Percentiles rank a stretch among this genome's conserved stretches.
Evolutionary conservation across 2,113 vertebrate genomes (phyloP).

Genomic region (Phycodurus eques): DNA sequence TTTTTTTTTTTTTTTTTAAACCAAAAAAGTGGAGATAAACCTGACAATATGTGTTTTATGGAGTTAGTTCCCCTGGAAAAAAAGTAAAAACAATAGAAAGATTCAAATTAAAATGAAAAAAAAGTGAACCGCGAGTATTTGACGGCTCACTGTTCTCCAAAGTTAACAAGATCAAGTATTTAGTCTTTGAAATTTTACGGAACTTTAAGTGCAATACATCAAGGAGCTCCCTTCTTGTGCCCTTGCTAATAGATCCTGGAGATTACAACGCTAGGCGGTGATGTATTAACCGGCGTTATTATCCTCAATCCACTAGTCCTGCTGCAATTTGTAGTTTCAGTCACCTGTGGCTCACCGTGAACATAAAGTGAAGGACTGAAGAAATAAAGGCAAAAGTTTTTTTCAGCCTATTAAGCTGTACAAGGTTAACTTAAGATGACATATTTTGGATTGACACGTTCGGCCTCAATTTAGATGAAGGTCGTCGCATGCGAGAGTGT

Average conservation of each 20-base stretch:
- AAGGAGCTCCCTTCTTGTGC: background rate
- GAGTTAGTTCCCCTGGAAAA: too few relatives aligned
- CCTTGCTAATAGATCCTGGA: background rate
- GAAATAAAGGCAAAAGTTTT: background rate
- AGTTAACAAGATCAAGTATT: too few relatives aligned
- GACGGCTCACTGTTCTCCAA: too few relatives aligned
- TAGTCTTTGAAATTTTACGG: background rate
- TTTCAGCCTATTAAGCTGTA: background rate
- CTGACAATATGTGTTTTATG: too few relatives aligned
- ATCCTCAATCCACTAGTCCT: background rate
- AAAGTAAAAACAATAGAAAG: too few relatives aligned
- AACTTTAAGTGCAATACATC: background rate
- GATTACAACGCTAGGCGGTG: background rate
- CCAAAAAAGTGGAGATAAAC: too few relatives aligned
- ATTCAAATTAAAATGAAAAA: too few relatives aligned
- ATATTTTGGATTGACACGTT: background rate
- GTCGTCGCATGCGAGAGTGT: slow-evolving; percentile 38
- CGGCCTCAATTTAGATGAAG: slow-evolving; percentile 16
- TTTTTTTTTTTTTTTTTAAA: too few relatives aligned
- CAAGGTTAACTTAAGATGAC: background rate
- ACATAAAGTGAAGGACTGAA: background rate
- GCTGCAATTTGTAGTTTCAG: background rate
- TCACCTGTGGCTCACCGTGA: background rate
- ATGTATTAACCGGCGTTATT: background rate
- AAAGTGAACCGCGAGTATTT: too few relatives aligned